Evolutionary conservation across 2,888 invertebrate genomes (phyloP).

Genomic region (Ephialtes manifestator): DNA sequence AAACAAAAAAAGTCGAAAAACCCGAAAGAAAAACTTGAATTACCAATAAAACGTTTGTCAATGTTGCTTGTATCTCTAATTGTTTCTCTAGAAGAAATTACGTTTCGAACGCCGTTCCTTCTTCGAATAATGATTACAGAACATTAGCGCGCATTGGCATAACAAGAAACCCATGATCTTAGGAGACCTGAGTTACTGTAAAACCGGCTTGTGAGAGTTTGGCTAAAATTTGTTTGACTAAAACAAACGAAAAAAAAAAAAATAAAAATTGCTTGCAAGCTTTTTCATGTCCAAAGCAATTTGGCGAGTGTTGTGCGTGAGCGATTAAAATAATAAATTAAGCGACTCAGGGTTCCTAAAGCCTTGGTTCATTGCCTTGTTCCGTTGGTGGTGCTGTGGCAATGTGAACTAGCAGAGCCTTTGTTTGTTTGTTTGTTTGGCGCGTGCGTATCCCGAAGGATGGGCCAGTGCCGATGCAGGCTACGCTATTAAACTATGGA

Average conservation of each 20-base stretch:
- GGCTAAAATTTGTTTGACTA: background rate
- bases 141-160: slow-evolving; percentile 60
- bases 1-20: background rate
- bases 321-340: slow-evolving; percentile 3
- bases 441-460: slow-evolving; percentile 83
- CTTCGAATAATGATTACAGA: slow-evolving; percentile 50
- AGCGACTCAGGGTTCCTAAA: slow-evolving; percentile 54
- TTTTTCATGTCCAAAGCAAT: slow-evolving; percentile 2
- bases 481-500: slow-evolving; percentile 84
- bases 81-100: slow-evolving; percentile 21
- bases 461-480: slow-evolving; percentile 82
- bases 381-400: slow-evolving; percentile 81
- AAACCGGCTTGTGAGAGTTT: background rate
- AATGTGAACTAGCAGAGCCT: slow-evolving; percentile 84
- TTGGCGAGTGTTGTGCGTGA: slow-evolving; percentile 28
- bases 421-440: slow-evolving; percentile 85
- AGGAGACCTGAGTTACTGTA: slow-evolving; percentile 54
- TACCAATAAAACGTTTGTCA: slow-evolving; percentile 32
- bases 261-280: slow-evolving; percentile 2
- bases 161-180: slow-evolving; percentile 48
- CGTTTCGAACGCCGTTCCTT: slow-evolving; percentile 24
- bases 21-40: background rate
- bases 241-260: background rate
- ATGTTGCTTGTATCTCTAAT: slow-evolving; percentile 48
- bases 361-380: slow-evolving; percentile 77